phyloP scores from a whole-genome alignment of 2,888 invertebrate genomes.

The Salpingus planirostris region DNA sequence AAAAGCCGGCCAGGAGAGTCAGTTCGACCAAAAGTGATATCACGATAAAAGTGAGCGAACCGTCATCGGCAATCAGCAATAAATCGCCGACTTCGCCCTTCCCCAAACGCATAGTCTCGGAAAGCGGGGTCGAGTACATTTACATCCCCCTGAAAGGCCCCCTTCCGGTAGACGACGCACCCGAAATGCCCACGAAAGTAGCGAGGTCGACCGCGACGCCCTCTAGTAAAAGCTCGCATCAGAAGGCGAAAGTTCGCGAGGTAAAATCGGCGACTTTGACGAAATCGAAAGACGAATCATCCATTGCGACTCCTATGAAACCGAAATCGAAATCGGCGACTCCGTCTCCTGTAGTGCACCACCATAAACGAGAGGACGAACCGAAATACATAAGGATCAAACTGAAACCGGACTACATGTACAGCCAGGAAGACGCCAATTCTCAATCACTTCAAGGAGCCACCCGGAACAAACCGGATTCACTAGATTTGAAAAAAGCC shows the following conservation, averaged over 20 bases:
- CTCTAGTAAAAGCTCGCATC: too few species aligned
- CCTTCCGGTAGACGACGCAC: constrained; percentile 25
- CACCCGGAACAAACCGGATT: constrained; percentile 50
- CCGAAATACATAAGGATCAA: constrained; percentile 57
- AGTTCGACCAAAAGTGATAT: constrained; percentile 25
- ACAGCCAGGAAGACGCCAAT: constrained; percentile 43
- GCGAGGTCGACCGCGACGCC: too few species aligned
- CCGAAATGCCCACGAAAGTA: constrained; percentile 8
- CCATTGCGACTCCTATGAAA: constrained; percentile 12
- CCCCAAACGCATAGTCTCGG: constrained; percentile 34
- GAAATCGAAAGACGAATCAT: constrained; percentile 13
- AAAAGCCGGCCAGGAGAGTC: constrained; percentile 15
- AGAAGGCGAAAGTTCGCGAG: constrained; percentile 14
- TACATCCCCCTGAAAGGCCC: constrained; percentile 44
- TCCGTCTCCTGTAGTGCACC: constrained; percentile 8
- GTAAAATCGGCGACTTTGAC: constrained; percentile 22
- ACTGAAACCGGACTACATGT: constrained; percentile 66
- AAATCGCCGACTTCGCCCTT: too few species aligned
- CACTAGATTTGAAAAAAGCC: constrained; percentile 44
- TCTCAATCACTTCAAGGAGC: constrained; percentile 7
- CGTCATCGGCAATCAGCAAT: constrained; percentile 17
- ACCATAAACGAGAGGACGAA: constrained; percentile 20
- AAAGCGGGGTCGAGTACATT: constrained; percentile 41
- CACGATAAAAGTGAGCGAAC: constrained; percentile 36
- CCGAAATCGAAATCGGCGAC: constrained; percentile 12